Evolutionary conservation across 2,888 invertebrate genomes (phyloP).

Genomic region (Ptychoptera albimana): DNA sequence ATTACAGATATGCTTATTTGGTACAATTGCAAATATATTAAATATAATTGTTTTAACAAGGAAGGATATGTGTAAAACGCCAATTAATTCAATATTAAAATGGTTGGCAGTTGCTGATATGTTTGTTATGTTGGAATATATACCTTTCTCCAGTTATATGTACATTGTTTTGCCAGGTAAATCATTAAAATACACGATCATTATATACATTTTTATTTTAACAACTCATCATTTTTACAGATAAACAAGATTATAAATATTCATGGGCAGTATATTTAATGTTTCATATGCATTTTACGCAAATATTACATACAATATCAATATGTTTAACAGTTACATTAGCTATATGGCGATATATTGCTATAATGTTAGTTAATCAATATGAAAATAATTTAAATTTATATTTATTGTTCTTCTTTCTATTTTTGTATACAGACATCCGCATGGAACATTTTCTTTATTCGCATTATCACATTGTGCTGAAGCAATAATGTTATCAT

Average conservation of each 20-base stretch:
- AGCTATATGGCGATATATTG: constrained; percentile 83
- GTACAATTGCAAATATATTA: constrained; percentile 69
- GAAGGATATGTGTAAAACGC: constrained; percentile 62
- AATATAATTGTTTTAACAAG: constrained; percentile 77
- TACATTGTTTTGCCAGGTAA: constrained; percentile 46
- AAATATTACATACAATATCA: constrained; percentile 77
- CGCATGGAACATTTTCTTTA: constrained; percentile 54
- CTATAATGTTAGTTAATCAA: constrained; percentile 59
- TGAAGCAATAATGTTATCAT: constrained; percentile 57
- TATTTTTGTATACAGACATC: constrained; percentile 66
- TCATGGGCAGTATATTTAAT: constrained; percentile 68
- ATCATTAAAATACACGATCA: constrained; percentile 35
- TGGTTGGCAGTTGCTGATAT: constrained; percentile 66
- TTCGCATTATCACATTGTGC: constrained; percentile 66
- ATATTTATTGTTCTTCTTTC: neutral
- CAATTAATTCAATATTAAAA: constrained; percentile 75
- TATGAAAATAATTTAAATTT: neutral
- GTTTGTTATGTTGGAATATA: constrained; percentile 39
- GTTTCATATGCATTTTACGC: constrained; percentile 79
- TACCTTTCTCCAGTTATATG: constrained; percentile 55
- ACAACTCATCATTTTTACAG: constrained; percentile 53
- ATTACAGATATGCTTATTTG: constrained; percentile 63
- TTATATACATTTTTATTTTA: neutral
- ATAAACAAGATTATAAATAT: constrained; percentile 78
- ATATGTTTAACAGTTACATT: constrained; percentile 83